phyloP scores from a whole-genome alignment of 1,140 invertebrate genomes.

The Proctacanthus coquilletti region DNA sequence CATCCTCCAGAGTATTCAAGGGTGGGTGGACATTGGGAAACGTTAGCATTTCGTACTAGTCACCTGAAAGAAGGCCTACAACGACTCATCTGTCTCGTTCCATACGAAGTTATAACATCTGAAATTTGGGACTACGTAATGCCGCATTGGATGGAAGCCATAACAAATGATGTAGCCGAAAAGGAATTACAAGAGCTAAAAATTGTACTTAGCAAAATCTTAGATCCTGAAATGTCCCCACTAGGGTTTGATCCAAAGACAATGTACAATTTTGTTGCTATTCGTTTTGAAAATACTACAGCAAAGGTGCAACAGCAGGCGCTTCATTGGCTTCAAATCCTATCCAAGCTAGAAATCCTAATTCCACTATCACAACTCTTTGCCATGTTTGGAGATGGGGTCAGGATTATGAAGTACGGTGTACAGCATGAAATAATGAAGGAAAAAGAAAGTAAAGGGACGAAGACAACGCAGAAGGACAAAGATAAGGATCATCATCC shows the following conservation, averaged over 20 bases:
- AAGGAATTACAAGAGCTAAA: slow-evolving; percentile 84
- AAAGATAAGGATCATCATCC: slow-evolving; percentile 22
- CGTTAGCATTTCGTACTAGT: slow-evolving; percentile 72
- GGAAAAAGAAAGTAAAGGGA: slow-evolving; percentile 32
- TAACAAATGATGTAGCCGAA: slow-evolving; percentile 86
- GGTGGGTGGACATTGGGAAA: slow-evolving; percentile 92
- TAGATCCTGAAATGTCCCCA: slow-evolving; percentile 91
- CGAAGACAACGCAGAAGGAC: slow-evolving; percentile 28
- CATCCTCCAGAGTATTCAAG: slow-evolving; percentile 47
- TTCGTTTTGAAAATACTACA: slow-evolving; percentile 68
- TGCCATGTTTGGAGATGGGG: slow-evolving; percentile 74
- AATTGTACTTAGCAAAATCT: slow-evolving; percentile 86
- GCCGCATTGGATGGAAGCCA: slow-evolving; percentile 97
- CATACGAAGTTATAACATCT: slow-evolving; percentile 91
- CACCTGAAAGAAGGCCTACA: slow-evolving; percentile 89
- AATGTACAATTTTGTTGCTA: slow-evolving; percentile 88
- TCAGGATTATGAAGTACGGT: slow-evolving; percentile 45
- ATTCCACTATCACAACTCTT: slow-evolving; percentile 75
- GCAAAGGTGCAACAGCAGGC: slow-evolving; percentile 86
- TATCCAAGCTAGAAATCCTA: slow-evolving; percentile 76
- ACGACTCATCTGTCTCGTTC: slow-evolving; percentile 85
- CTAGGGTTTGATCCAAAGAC: slow-evolving; percentile 84
- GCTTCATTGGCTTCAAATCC: slow-evolving; percentile 85
- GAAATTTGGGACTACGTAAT: slow-evolving; percentile 97
- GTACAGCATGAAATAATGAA: slow-evolving; percentile 30